These are phyloP conservation scores for Temnothorax ravouxi DNA, from an alignment of 2,888 invertebrate genomes.

Conservation along the genomic window DNA sequence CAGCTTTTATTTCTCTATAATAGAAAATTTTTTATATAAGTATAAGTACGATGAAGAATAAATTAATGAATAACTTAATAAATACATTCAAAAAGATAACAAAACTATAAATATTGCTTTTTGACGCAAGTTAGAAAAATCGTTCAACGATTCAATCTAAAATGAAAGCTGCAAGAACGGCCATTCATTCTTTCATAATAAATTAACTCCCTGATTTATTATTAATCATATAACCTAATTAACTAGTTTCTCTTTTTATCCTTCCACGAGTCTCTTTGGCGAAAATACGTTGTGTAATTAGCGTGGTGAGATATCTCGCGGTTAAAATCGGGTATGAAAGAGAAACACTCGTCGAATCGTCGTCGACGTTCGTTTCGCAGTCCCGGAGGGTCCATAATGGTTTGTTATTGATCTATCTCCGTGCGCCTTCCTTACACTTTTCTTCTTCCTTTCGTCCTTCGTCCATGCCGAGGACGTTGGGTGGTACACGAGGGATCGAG, in stretches of 20 bases:
- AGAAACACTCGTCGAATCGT: conserved; percentile 66
- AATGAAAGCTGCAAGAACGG: background rate
- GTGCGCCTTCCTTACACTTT: conserved; percentile 81
- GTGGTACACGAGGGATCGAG: conserved; percentile 53
- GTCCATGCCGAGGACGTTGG: conserved; percentile 47
- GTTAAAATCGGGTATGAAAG: conserved; percentile 60
- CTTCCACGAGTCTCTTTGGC: background rate
- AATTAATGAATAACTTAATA: background rate
- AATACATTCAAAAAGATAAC: background rate
- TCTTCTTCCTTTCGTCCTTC: conserved; percentile 77
- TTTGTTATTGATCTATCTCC: conserved; percentile 85
- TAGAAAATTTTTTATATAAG: background rate
- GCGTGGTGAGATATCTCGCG: conserved; percentile 54
- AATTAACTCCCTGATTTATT: conserved; percentile 6
- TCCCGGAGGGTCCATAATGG: conserved; percentile 82
- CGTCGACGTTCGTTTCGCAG: conserved; percentile 62
- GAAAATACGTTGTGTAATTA: conserved; percentile 42
- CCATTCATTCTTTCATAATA: background rate
- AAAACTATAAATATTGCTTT: background rate
- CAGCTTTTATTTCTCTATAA: background rate
- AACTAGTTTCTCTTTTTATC: conserved; percentile 24
- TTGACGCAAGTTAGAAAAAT: background rate
- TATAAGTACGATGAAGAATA: background rate
- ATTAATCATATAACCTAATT: conserved; percentile 28
- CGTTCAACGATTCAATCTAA: background rate